Conservation (phyloP, 2,113 vertebrate species). For the Ciconia boyciana region DNA sequence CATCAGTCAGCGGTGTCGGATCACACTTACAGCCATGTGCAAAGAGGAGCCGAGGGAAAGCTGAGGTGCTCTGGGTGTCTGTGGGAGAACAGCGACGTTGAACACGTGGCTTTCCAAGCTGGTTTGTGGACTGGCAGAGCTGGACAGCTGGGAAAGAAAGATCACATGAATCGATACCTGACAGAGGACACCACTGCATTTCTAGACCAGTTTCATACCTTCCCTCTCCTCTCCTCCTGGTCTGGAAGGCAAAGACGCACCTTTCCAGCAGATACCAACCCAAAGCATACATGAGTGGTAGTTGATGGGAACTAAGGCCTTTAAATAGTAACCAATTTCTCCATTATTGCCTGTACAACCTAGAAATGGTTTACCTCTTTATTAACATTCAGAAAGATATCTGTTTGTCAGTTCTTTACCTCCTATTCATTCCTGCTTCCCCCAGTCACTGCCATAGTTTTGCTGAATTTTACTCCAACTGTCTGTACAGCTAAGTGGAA, state of each 20-base stretch:
- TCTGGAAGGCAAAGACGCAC: neutral
- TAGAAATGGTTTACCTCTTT: neutral
- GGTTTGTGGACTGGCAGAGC: constrained; percentile 47
- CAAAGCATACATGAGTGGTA: no score
- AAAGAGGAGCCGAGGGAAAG: constrained; percentile 81
- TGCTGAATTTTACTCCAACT: neutral
- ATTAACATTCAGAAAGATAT: neutral
- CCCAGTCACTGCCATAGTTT: neutral
- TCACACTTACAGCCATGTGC: constrained; percentile 86
- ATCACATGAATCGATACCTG: neutral
- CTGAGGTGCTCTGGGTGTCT: constrained; percentile 75
- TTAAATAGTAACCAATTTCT: neutral
- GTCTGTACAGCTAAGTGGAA: neutral
- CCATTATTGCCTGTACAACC: neutral
- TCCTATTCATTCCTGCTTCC: neutral
- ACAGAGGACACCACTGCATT: neutral
- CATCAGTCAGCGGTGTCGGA: fast-evolving
- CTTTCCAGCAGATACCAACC: neutral
- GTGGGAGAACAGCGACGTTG: constrained; percentile 87
- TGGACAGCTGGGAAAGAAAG: constrained; percentile 79
- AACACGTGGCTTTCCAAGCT: constrained; percentile 80
- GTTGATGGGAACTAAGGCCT: neutral
- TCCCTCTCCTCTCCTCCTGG: neutral
- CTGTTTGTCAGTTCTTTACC: neutral
- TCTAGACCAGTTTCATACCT: neutral